Percentiles rank a stretch among this genome's conserved stretches.
Evolutionary conservation across 2,888 invertebrate species (phyloP).

Genomic region (Ochlodes sylvanus): DNA sequence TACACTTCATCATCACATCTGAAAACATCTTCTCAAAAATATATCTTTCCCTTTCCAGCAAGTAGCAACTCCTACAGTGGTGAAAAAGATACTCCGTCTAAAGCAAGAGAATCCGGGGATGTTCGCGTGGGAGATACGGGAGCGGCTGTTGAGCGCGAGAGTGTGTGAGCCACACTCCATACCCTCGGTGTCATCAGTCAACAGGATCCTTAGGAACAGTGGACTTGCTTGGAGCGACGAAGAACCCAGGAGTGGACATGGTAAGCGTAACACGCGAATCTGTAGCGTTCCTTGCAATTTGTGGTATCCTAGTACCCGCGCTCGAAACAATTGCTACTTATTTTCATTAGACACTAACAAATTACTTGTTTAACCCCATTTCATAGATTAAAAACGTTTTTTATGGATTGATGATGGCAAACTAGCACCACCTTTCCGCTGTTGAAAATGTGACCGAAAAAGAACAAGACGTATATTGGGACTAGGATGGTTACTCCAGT

Average conservation of each 20-base stretch:
- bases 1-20: no score
- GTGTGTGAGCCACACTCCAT: slow-evolving; percentile 96
- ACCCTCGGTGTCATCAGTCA: slow-evolving; percentile 97
- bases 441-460: no score
- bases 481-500: no score
- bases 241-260: slow-evolving; percentile 73
- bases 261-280: slow-evolving; percentile 48
- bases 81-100: slow-evolving; percentile 96
- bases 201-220: slow-evolving; percentile 95
- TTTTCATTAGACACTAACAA: no score
- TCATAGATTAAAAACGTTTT: no score
- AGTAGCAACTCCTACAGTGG: slow-evolving; percentile 98
- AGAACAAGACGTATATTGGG: no score
- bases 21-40: neutral
- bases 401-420: no score
- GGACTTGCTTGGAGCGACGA: slow-evolving; percentile 90
- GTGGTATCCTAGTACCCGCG: no score
- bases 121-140: slow-evolving; percentile 98
- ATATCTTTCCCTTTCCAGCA: slow-evolving; percentile 86
- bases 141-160: slow-evolving; percentile 94
- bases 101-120: slow-evolving; percentile 98
- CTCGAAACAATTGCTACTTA: no score
- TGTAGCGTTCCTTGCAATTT: no score
- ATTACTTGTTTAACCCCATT: no score
- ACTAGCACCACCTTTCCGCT: no score